Conservation (phyloP, 2,797 vertebrate genomes). For the Loriculus beryllinus region DNA sequence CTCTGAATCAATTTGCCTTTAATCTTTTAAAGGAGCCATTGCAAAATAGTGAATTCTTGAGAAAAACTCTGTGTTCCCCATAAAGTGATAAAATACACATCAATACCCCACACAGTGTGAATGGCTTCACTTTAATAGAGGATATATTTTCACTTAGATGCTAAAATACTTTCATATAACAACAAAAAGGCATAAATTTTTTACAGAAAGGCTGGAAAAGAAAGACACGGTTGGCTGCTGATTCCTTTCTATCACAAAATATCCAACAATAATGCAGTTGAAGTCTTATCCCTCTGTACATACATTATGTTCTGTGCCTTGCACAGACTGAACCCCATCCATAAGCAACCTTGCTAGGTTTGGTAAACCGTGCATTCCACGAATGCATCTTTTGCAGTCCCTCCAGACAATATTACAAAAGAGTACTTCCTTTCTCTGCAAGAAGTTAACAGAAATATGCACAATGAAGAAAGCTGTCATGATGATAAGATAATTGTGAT, state of each 20-base stretch:
- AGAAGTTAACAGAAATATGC: slow-evolving; percentile 36
- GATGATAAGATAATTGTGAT: slow-evolving; percentile 40
- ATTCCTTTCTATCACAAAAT: background rate
- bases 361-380: background rate
- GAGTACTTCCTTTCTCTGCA: slow-evolving; percentile 33
- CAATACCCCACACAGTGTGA: background rate
- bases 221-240: background rate
- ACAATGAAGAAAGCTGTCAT: slow-evolving; percentile 9
- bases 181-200: slow-evolving; percentile 1
- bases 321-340: background rate
- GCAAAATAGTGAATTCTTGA: slow-evolving; percentile 6
- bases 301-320: background rate
- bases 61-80: slow-evolving; percentile 2
- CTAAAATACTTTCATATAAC: background rate
- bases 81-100: slow-evolving; percentile 24
- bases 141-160: slow-evolving; percentile 7
- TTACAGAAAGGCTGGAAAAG: background rate
- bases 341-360: background rate
- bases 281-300: background rate
- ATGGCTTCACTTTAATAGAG: slow-evolving; percentile 33
- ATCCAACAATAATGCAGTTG: background rate
- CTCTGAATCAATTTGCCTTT: background rate
- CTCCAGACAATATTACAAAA: slow-evolving; percentile 6
- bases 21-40: slow-evolving; percentile 13
- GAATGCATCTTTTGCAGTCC: background rate